phyloP scores from a whole-genome alignment of 1,140 invertebrate genomes.

The Bombus huntii region DNA sequence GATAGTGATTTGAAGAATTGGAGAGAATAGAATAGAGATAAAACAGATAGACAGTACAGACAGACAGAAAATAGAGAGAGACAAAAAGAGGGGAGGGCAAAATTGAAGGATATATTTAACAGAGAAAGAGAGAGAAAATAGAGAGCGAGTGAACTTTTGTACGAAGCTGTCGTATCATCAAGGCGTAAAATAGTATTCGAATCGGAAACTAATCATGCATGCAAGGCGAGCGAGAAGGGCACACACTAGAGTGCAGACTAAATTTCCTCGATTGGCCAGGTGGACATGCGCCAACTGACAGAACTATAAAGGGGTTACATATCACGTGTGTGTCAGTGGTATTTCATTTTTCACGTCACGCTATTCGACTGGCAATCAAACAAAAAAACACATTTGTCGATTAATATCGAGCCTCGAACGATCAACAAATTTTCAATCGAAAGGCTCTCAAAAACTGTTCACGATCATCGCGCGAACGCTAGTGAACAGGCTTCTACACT shows the following conservation, averaged over 20 bases:
- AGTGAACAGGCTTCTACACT: neutral
- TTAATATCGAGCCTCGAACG: no score
- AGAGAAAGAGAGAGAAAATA: conserved; percentile 32
- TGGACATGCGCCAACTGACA: conserved; percentile 80
- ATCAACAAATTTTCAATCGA: no score
- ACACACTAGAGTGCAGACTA: conserved; percentile 81
- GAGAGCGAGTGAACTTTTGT: conserved; percentile 31
- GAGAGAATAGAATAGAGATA: neutral
- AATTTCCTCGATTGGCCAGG: conserved; percentile 76
- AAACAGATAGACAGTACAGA: neutral
- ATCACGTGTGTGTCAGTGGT: conserved; percentile 67
- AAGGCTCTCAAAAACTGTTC: no score
- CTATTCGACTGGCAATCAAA: neutral
- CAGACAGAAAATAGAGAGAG: conserved; percentile 15
- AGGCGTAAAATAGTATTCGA: conserved; percentile 67
- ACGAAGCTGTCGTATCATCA: conserved; percentile 67
- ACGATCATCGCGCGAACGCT: no score
- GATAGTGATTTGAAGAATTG: conserved; percentile 19
- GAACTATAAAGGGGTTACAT: conserved; percentile 67
- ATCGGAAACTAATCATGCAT: conserved; percentile 78
- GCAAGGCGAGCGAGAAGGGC: conserved; percentile 77
- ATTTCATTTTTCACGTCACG: conserved; percentile 73
- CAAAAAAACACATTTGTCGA: neutral
- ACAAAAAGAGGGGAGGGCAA: conserved; percentile 18
- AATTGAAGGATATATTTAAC: conserved; percentile 10